Base-by-base conservation (phyloP, 2,113 vertebrate species). In the Pholis gunnellus region DNA sequence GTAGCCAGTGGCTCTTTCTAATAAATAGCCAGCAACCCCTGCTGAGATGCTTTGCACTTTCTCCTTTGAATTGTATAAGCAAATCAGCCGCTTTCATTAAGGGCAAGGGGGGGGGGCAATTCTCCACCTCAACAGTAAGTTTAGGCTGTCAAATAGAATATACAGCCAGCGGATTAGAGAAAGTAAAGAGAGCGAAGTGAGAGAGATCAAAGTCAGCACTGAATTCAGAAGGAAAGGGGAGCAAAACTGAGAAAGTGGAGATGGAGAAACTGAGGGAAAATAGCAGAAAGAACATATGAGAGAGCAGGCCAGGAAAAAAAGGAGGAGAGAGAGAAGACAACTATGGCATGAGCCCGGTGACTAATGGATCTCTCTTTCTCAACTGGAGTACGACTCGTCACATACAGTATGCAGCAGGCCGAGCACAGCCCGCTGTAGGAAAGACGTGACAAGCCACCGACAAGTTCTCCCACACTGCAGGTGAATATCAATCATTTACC, bases 21-120 rank as follows among this genome's bases (percentile, higher is more conserved):
- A 91, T 89, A 87, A 92, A 88, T 81, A 86, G 78, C 63, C 68
- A n/a, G 52, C 31, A 1, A 73, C 72, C 71, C 85, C 87, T 29
- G 63, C 73, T 77, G 88, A 86, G 88, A 79, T 8, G 72, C 83
- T 75, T 65, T 87, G 83, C 68, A 77, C 87, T 89, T 85, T 87
- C 57, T 78, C 78, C 75, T 82, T 50, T n/a, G 59, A 84, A 74
- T 11, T 15, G 4, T n/a, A n/a, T 17, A 71, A 88, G 78, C 50
- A 88, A 84, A 88, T 63, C 86, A 79, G 66, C 46, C 52, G 78
- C 75, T 85, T 81, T 87, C 70, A 81, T 83, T 56, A 75, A 67
- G 25, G n/a, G n/a, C n/a, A n/a, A n/a, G n/a, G n/a, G n/a, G 5
- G 17, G 48, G 20, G 75, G 70, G 9, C 40, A 25, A 71, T 82